phyloP scores from a whole-genome alignment of 2,797 vertebrate species.

The Valencia hispanica region DNA sequence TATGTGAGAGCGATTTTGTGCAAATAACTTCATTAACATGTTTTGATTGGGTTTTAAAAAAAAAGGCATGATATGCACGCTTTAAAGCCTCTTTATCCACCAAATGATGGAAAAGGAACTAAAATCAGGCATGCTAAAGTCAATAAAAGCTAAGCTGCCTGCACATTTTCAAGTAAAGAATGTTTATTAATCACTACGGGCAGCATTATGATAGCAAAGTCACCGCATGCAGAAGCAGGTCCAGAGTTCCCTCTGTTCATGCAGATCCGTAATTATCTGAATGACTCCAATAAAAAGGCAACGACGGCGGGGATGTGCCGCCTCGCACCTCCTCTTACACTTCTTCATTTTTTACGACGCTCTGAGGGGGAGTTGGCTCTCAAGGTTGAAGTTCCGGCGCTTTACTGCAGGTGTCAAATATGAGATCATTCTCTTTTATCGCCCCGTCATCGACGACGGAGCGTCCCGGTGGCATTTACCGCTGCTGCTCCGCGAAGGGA shows the following conservation, averaged over 20 bases:
- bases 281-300: constrained; percentile 32
- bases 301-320: constrained; percentile 36
- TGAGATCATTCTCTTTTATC: constrained; percentile 80
- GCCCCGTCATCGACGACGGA: constrained; percentile 66
- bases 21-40: too few relatives aligned
- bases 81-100: neutral
- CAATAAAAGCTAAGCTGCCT: neutral
- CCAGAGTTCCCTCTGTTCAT: constrained; percentile 24
- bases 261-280: constrained; percentile 35
- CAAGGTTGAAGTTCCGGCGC: constrained; percentile 77
- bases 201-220: neutral
- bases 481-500: neutral
- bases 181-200: neutral
- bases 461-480: constrained; percentile 73
- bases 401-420: constrained; percentile 79
- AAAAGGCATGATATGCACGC: too few relatives aligned
- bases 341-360: constrained; percentile 73
- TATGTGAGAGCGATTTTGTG: too few relatives aligned
- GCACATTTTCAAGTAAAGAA: neutral
- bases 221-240: constrained; percentile 2
- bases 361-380: constrained; percentile 72
- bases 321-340: constrained; percentile 52
- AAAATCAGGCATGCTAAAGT: neutral
- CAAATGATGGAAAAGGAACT: neutral
- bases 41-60: too few relatives aligned